Conservation (phyloP, 1,140 invertebrate genomes). For the Lysiphlebus fabarum region DNA sequence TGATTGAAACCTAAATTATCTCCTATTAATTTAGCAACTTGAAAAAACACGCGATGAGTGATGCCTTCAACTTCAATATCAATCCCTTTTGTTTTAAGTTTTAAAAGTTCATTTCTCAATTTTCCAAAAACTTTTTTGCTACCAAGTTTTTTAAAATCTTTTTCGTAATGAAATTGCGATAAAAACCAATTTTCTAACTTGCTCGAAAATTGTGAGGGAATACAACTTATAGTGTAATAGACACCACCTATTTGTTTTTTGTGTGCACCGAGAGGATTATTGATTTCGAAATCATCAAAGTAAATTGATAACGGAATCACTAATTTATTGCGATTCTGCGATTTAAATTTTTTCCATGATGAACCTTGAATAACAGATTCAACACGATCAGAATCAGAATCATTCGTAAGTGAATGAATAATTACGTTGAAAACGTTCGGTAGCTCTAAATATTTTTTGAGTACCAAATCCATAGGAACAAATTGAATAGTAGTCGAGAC, state of each 20-base stretch:
- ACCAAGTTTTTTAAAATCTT: slow-evolving; percentile 20
- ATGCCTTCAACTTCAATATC: slow-evolving; percentile 22
- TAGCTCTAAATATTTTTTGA: slow-evolving; percentile 16
- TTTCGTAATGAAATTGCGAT: slow-evolving; percentile 25
- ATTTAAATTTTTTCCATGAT: neutral
- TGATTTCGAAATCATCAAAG: neutral
- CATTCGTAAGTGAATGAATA: neutral
- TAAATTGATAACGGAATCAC: neutral
- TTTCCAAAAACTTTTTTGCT: slow-evolving; percentile 25
- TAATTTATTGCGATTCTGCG: neutral
- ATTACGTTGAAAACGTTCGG: slow-evolving; percentile 1
- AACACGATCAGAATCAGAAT: neutral
- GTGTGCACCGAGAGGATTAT: neutral
- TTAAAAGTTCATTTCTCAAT: slow-evolving; percentile 22
- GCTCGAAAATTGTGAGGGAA: slow-evolving; percentile 24
- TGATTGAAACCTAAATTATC: slow-evolving; percentile 23
- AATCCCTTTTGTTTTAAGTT: slow-evolving; percentile 26
- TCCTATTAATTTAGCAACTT: slow-evolving; percentile 27
- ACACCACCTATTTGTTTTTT: slow-evolving; percentile 10
- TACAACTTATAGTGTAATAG: slow-evolving; percentile 25
- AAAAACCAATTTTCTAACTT: slow-evolving; percentile 30
- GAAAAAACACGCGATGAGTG: slow-evolving; percentile 25
- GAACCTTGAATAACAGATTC: neutral
- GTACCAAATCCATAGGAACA: neutral
- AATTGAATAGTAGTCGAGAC: too few species aligned